Base-by-base conservation (phyloP, 1,140 invertebrate genomes). In the Caenorhabditis brenneri region DNA sequence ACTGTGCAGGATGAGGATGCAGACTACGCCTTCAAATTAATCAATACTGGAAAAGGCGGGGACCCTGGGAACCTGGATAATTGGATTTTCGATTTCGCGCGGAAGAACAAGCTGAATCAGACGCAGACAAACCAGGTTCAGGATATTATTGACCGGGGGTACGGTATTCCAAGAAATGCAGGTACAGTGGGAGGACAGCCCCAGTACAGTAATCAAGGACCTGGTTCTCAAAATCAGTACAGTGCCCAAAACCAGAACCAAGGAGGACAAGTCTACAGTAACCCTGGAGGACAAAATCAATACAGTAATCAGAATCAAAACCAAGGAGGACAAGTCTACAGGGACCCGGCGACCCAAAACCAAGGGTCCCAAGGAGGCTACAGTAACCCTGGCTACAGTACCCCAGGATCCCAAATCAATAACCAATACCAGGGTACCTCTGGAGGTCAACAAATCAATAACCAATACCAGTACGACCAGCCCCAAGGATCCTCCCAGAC, bases 1-100 rank as follows among this genome's bases (percentile, higher is more conserved):
- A 85, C 84, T 0, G 84, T 85, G 1, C 84, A 85, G 31, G 84
- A 85, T 48, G 84, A 85, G 22, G 84, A 85, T 31, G 84, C 84
- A 12, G 84, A 85, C 5, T 85, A 85, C 31, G 84, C 80, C 0
- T 85, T 85, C 48, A 80, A 81, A 31, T 22, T 85, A 58, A 58
- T 85, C 16, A 69, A 58, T 33, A 81, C 42, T 53, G 83, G 83
- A 39, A 81, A 78, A 36, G 58, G 81, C 39, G 36, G 31, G 16
- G 60, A 81, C 29, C 53, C 51, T 19, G 27, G 81, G n/a, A 49
- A 65, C 15, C 60, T 85, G 36, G 60, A 85, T 39, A 55, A 78
- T 22, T 85, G 84, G 84, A 81, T 85, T 33, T 65, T 85, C 27
- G 84, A 85, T 53, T 85, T 81, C 48, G 84, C 84, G 24, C 2